Base-by-base conservation (phyloP, 2,113 vertebrate species). In the Phodopus roborovskii region DNA sequence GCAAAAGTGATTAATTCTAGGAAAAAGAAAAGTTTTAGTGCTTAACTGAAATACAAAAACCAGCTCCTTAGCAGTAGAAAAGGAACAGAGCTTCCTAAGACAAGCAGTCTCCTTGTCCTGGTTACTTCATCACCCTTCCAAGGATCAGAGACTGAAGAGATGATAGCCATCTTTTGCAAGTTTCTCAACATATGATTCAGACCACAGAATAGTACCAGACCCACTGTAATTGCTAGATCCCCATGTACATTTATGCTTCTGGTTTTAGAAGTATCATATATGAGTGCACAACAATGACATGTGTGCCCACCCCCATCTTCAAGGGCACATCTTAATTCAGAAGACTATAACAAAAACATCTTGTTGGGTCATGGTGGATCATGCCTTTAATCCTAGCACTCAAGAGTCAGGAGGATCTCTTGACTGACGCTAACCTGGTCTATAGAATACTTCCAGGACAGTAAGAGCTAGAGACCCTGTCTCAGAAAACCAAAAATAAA, bases 41-140 rank as follows among this genome's bases (percentile, higher is more conserved):
- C 39, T 42, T 4, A n/a, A 12, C 0, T 24, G 12, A 20, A 33
- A 50, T 56, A 45, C 1, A 50, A 30, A 36, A 0, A 50, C 7
- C 10, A 26, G 58, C 24, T n/a, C 26, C 58, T 50, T 42, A 48
- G 7, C 36, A n/a, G 36, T 2, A n/a, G 28, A 16, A 30, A 17
- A 79, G 12, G 33, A 56, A 19, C 56, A 60, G 26, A 75, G 68
- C 2, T 74, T 50, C 83, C 3, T 7, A 42, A 78, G 82, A 11
- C 8, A 30, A 70, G 6, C 22, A 39, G 39, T 26, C 66, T 86
- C 42, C 50, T 89, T 50, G 48, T 82, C 39, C 48, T 22, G 10
- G 10, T 3, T 1, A 53, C 3, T 42, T 7, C 73, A 70, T 26
- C 4, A 19, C 0, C 56, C 15, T 20, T 77, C 70, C 66, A 83